phyloP scores from a whole-genome alignment of 2,113 vertebrate genomes.

The Chaetodon trifascialis region DNA sequence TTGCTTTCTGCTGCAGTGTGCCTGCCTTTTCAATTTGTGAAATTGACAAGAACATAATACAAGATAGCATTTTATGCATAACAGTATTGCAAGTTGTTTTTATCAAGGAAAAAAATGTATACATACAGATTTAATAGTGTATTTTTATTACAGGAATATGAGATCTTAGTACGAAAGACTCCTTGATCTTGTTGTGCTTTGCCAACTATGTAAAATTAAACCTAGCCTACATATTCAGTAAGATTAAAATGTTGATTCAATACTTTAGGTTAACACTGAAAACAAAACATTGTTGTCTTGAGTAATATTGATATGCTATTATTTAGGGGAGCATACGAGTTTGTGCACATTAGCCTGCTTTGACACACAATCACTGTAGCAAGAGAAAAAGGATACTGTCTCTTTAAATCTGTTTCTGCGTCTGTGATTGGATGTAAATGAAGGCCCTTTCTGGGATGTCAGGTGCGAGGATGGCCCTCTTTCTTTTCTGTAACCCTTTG shows the following conservation, averaged over 20 bases:
- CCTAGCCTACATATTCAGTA: constrained; percentile 65
- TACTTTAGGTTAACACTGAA: constrained; percentile 60
- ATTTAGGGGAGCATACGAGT: constrained; percentile 39
- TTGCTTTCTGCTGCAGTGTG: constrained; percentile 83
- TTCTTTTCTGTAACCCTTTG: constrained; percentile 89
- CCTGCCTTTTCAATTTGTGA: constrained; percentile 86
- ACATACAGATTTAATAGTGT: constrained; percentile 82
- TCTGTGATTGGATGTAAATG: constrained; percentile 73
- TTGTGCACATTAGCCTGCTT: constrained; percentile 61
- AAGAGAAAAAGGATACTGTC: constrained; percentile 88
- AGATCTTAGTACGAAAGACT: constrained; percentile 78
- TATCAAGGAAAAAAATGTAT: constrained; percentile 73
- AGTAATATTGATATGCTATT: constrained; percentile 47
- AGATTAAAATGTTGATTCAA: constrained; percentile 53
- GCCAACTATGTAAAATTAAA: constrained; percentile 64
- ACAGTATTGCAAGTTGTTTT: constrained; percentile 77
- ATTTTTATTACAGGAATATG: constrained; percentile 85
- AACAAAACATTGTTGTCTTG: constrained; percentile 43
- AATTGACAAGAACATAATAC: constrained; percentile 87
- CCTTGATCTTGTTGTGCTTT: constrained; percentile 70
- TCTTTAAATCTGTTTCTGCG: constrained; percentile 86
- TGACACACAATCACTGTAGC: constrained; percentile 72
- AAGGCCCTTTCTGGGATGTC: constrained; percentile 57
- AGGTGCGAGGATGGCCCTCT: constrained; percentile 66
- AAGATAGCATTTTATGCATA: constrained; percentile 78